Base-by-base conservation (phyloP, 2,113 vertebrate species). In the Macquaria ambigua region DNA sequence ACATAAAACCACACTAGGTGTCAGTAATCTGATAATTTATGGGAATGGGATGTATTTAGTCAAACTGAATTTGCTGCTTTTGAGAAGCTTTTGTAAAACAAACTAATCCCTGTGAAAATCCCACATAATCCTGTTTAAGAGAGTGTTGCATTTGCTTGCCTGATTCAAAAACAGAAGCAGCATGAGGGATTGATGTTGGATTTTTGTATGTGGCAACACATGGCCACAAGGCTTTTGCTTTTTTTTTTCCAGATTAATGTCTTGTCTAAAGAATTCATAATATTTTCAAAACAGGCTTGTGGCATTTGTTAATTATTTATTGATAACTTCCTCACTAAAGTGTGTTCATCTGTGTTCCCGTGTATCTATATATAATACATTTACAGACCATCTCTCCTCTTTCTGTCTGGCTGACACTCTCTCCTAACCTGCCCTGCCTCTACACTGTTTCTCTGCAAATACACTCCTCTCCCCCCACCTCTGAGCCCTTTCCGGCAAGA, bases 91-190 rank as follows among this genome's bases (percentile, higher is more conserved):
- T 76, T 75, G 74, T 85, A 28, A 84, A 77, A 52, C 69, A 62
- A 78, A 64, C 64, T 87, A 85, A 92, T 93, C 86, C 77, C 70
- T 87, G 76, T 78, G 23, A 81, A 84, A 90, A 90, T 83, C 83
- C 86, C 37, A 25, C 50, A 16, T 92, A 89, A 93, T 92, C 87
- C 88, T 73, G 4, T 92, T 90, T 78, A 70, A 64, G 56, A 72
- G 68, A 87, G 46, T 67, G 50, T 90, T 87, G 62, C 74, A 62
- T 90, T 90, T 69, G 73, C 41, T 55, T 16, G 15, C 15, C 41
- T 69, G 59, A 6, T 70, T 80, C 37, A 64, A 55, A 81, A 52
- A 83, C 39, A 85, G 31, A 66, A 59, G 63, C 70, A 87, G 74
- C 74, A 80, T 78, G 85, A 74, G 48, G 79, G 77, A 82, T 82